These are phyloP conservation scores for Hippolais icterina DNA, from an alignment of 2,113 vertebrate genomes.

Conservation along the genomic window DNA sequence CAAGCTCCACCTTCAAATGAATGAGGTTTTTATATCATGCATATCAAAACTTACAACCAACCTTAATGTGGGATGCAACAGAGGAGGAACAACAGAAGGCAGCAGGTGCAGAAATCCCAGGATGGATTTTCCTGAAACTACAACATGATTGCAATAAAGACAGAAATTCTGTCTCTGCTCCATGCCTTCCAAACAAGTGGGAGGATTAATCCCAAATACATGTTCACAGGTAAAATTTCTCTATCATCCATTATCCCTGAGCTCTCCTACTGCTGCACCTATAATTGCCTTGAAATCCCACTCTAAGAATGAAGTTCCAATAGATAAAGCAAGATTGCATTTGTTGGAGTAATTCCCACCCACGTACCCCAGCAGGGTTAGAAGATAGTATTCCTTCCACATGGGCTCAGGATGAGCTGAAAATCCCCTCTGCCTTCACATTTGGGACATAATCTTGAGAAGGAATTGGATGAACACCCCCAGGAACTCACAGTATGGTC, in stretches of 20 bases:
- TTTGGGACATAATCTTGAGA: neutral
- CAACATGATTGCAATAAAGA: neutral
- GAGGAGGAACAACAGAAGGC: neutral
- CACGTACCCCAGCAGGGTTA: accelerated
- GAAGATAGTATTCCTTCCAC: neutral
- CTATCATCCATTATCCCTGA: neutral
- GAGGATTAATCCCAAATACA: neutral
- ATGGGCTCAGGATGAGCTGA: neutral
- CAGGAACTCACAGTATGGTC: neutral
- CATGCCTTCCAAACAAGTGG: neutral
- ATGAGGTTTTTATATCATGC: neutral
- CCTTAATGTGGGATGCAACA: neutral
- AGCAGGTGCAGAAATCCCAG: neutral
- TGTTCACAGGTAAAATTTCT: neutral
- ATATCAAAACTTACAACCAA: neutral
- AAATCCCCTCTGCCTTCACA: neutral
- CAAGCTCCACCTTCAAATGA: neutral
- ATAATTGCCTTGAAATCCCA: neutral
- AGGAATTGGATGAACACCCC: neutral
- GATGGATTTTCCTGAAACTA: neutral
- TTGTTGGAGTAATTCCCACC: neutral
- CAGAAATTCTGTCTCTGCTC: neutral
- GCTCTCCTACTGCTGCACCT: neutral
- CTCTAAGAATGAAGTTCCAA: neutral
- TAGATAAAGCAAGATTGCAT: neutral